phyloP scores from a whole-genome alignment of 2,888 invertebrate species.

The Melipona beecheii region DNA sequence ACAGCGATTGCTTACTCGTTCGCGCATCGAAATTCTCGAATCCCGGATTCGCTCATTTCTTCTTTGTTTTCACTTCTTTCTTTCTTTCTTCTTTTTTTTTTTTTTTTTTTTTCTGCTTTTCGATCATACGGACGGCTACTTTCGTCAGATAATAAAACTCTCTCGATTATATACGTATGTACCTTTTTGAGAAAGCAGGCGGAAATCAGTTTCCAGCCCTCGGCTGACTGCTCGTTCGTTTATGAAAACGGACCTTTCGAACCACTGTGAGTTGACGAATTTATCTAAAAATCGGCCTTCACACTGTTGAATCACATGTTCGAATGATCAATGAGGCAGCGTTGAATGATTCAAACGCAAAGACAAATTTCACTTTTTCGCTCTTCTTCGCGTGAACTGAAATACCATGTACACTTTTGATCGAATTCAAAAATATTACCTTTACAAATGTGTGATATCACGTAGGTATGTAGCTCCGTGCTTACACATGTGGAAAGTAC shows the following conservation, averaged over 20 bases:
- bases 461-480: background rate
- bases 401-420: constrained; percentile 14
- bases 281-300: constrained; percentile 35
- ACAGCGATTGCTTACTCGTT: constrained; percentile 41
- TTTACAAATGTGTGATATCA: background rate
- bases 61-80: constrained; percentile 10
- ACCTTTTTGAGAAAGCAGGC: constrained; percentile 4
- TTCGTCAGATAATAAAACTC: constrained; percentile 38
- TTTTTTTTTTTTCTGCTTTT: constrained; percentile 15
- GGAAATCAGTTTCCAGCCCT: constrained; percentile 37
- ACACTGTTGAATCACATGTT: constrained; percentile 25
- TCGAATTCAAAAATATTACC: constrained; percentile 10
- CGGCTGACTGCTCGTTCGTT: constrained; percentile 21
- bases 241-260: constrained; percentile 5
- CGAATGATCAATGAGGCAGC: constrained; percentile 31
- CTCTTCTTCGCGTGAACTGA: background rate
- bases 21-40: constrained; percentile 17
- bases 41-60: background rate
- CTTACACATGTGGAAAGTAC: background rate
- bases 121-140: constrained; percentile 62
- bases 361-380: constrained; percentile 16
- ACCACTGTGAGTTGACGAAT: constrained; percentile 19
- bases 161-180: constrained; percentile 19
- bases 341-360: constrained; percentile 44
- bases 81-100: background rate